phyloP scores from a whole-genome alignment of 2,888 invertebrate species.

The Mimas tiliae region DNA sequence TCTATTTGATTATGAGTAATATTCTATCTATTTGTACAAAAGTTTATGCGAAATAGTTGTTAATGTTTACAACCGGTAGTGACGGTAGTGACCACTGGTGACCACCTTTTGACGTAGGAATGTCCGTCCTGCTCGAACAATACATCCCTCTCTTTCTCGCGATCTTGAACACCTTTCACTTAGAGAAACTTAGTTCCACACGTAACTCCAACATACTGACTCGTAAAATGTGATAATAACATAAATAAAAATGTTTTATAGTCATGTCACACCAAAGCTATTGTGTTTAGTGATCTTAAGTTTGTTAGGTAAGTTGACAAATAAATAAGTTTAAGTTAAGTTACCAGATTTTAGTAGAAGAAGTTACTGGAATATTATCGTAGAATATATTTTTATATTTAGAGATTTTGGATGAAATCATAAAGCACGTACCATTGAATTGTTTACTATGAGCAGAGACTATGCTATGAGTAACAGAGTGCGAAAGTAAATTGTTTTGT shows the following conservation, averaged over 20 bases:
- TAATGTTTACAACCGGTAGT: constrained; percentile 7
- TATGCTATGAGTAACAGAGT: not conserved
- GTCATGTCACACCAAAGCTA: constrained; percentile 72
- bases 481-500: not conserved
- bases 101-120: constrained; percentile 46
- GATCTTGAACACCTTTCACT: constrained; percentile 73
- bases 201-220: constrained; percentile 34
- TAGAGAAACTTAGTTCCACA: constrained; percentile 43
- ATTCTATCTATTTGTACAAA: not conserved
- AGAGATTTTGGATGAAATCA: not conserved
- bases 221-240: constrained; percentile 53
- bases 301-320: constrained; percentile 30
- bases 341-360: not conserved
- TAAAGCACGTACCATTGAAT: not conserved
- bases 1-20: not conserved
- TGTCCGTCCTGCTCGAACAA: constrained; percentile 45
- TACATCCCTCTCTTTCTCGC: constrained; percentile 54
- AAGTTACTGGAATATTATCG: not conserved
- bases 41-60: too few relatives aligned
- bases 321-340: not conserved
- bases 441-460: not conserved
- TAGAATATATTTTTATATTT: not conserved
- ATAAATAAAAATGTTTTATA: constrained; percentile 46
- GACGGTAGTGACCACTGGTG: not conserved
- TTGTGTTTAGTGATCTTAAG: constrained; percentile 60